Conservation (phyloP, 2,888 invertebrate genomes). For the Nemotelus pantherinus region DNA sequence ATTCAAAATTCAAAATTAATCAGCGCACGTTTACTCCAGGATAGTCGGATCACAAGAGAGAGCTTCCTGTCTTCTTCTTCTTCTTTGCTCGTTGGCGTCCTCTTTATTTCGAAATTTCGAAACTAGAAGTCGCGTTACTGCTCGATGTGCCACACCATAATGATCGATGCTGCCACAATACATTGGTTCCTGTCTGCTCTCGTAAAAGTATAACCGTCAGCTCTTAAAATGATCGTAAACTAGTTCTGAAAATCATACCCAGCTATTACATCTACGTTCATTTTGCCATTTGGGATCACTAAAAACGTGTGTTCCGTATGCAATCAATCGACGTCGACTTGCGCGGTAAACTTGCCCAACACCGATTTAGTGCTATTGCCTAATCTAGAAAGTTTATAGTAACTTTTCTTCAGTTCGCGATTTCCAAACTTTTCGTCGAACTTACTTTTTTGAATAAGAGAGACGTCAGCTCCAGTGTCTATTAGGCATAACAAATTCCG, state of each 20-base stretch:
- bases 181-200: conserved; percentile 2
- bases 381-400: conserved; percentile 1
- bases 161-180: too few relatives aligned
- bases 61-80: too few relatives aligned
- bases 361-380: conserved; percentile 4
- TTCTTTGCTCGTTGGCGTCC: too few relatives aligned
- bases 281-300: not conserved
- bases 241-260: conserved; percentile 1
- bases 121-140: too few relatives aligned
- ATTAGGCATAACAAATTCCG: not conserved
- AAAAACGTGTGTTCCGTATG: conserved; percentile 5
- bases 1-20: too few relatives aligned
- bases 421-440: conserved; percentile 15
- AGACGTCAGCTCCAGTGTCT: conserved; percentile 10
- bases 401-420: conserved; percentile 4
- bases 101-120: too few relatives aligned
- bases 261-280: not conserved
- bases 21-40: too few relatives aligned
- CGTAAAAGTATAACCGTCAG: not conserved
- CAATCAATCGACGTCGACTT: conserved; percentile 10
- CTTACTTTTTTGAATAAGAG: conserved; percentile 1
- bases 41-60: too few relatives aligned
- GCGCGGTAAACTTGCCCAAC: not conserved
- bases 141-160: too few relatives aligned
- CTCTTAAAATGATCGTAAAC: not conserved